Evolutionary conservation across 2,113 vertebrate genomes (phyloP).

Genomic region (Rhegmatorhina hoffmannsi): DNA sequence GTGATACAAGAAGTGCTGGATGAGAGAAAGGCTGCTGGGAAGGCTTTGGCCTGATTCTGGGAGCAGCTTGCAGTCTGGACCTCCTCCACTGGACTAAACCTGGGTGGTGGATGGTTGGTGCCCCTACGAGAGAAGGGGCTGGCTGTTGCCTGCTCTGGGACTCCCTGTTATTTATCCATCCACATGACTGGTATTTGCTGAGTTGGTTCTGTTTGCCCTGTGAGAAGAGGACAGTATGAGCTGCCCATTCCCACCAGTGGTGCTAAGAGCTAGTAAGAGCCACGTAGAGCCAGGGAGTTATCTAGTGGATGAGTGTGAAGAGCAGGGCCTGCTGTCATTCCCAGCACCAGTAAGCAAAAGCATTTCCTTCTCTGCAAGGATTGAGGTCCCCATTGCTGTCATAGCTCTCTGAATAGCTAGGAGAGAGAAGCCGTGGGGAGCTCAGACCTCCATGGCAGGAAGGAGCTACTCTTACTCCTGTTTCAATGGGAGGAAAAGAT

Average conservation of each 20-base stretch:
- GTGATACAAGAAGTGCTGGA: neutral
- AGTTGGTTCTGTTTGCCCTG: neutral
- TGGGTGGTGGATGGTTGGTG: neutral
- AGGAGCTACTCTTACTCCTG: neutral
- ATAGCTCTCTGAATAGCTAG: neutral
- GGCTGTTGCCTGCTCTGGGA: neutral
- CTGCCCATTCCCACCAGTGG: neutral
- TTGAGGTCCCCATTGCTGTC: neutral
- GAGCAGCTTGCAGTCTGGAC: neutral
- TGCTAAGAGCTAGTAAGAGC: neutral
- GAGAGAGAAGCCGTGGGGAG: neutral
- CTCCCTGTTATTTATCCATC: neutral
- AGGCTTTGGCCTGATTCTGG: neutral
- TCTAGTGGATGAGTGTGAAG: neutral
- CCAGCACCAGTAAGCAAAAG: neutral
- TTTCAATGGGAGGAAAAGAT: neutral
- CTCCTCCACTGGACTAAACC: rapidly evolving
- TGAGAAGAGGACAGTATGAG: neutral
- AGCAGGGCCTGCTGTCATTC: rapidly evolving
- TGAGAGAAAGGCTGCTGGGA: neutral
- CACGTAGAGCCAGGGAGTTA: neutral
- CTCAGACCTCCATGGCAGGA: neutral
- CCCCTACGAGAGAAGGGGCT: rapidly evolving
- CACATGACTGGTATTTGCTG: neutral
- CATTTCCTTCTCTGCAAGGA: neutral